These are phyloP conservation scores for Diaperis boleti DNA, from an alignment of 2,888 invertebrate genomes.

Conservation along the genomic window DNA sequence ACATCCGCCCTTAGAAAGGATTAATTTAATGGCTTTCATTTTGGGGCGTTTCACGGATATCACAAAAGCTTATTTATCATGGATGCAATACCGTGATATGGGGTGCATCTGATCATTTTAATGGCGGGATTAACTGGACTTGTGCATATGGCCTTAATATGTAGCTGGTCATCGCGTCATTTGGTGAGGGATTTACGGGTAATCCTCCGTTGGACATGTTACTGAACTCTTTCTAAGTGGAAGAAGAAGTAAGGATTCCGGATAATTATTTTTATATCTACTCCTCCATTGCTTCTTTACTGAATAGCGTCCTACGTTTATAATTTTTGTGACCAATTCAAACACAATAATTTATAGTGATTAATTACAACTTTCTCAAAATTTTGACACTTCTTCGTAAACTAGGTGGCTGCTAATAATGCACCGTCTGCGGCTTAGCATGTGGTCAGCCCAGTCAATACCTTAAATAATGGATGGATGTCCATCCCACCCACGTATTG, in stretches of 20 bases:
- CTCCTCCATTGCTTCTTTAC: no score
- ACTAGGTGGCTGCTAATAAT: neutral
- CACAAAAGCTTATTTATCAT: constrained; percentile 52
- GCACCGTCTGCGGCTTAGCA: constrained; percentile 19
- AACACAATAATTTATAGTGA: no score
- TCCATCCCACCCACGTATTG: constrained; percentile 49
- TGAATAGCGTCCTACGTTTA: no score
- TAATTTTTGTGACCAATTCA: no score
- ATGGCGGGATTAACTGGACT: constrained; percentile 24
- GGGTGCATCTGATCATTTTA: constrained; percentile 38
- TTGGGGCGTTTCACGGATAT: constrained; percentile 56
- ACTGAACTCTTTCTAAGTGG: no score
- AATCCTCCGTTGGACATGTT: neutral
- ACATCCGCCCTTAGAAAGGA: constrained; percentile 54
- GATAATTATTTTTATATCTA: no score
- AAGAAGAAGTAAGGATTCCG: no score
- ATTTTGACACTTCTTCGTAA: no score
- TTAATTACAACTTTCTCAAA: neutral
- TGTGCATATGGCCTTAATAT: constrained; percentile 31
- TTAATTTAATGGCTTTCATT: constrained; percentile 56
- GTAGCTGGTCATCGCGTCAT: constrained; percentile 25
- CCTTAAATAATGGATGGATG: constrained; percentile 27
- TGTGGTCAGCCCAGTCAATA: constrained; percentile 43
- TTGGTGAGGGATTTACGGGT: constrained; percentile 6
- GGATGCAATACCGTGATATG: constrained; percentile 19